Evolutionary conservation across 1,140 invertebrate genomes (phyloP), one percentile per base, ranked within the genome.

Genomic region (Hylyphantes graminicola): DNA sequence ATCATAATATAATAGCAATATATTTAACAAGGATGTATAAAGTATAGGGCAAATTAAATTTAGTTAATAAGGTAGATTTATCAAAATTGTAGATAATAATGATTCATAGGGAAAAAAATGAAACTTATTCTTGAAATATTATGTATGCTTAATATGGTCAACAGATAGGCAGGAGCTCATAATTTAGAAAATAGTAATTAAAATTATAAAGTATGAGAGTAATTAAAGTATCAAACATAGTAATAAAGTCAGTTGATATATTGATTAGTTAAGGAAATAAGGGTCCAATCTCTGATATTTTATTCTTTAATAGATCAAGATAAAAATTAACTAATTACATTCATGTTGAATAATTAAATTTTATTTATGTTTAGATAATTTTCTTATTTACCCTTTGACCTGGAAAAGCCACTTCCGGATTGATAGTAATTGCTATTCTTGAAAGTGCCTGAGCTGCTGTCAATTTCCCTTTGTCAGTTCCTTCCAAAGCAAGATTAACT

Each of bases 321-420:
- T 59, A 13, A 13, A 13, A 59, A 13, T 59, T 59, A n/a, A 59
- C 11, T 59, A 9, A n/a, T 59, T 59, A 35, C 35, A 12, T 59
- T 59, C 57, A 59, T 6, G 3, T 3, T 3, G 57, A 59, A 59
- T 59, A 13, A n/a, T n/a, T n/a, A n/a, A n/a, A n/a, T 59, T 59
- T 5, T 13, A 59, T 13, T 13, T 13, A 59, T 12, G 5, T 59
- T 59, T 11, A 48, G 19, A 12, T 19, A 65, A 35, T 35, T 35
- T 35, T 35, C 35, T 65, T 65, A 53, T 82, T 78, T 86, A 90
- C 89, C 79, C 95, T 91, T 89, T 99, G 97, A 15, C 97, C 97
- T 64, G 97, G 96, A 89, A 99, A 99, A 5, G 98, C 95, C 8
- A 98, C 95, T 89, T 96, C 95, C n/a, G 98, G 98, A 89, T 99